Base-by-base conservation (phyloP, 2,113 vertebrate species). In the Orientallactaga bullata region DNA sequence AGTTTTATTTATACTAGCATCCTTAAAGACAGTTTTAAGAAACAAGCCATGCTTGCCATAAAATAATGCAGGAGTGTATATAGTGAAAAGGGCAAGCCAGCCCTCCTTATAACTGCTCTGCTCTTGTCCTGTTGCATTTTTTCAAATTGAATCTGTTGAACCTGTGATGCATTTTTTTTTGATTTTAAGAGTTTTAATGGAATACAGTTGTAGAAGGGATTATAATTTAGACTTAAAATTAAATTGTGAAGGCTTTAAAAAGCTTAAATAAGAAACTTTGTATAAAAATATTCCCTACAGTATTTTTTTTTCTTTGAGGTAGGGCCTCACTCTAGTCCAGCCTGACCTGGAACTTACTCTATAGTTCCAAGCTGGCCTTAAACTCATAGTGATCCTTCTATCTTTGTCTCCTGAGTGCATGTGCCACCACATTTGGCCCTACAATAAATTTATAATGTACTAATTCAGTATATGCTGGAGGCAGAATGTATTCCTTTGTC, bases 161-260 rank as follows among this genome's bases (percentile, higher is more conserved):
- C 65, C 26, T 89, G 17, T 94, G 69, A 55, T 42, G 90, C 72
- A 26, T 47, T 88, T 60, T 84, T 89, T 92, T 73, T 81, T 21
- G 94, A 85, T 26, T 96, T 94, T 2, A 39, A 79, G 37, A 85
- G 17, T 94, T 89, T 84, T 69, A 68, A n/a, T 90, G 63, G 51
- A n/a, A 51, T 92, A 11, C 1, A 85, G 35, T 89, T 95, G 35
- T 91, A 74, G 61, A 71, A 95, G 71, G 39, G 35, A 89, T n/a
- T 93, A 5, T 85, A 85, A 85, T 77, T 88, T 92, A 76, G 37
- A 87, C 2, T 65, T 94, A 47, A 0, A 18, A 61, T 95, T 92
- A 89, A 82, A 32, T 94, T 92, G 61, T 35, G 30, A 92, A 47
- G 47, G 16, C 81, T 87, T 88, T 8, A 63, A 60, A 65, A 84